phyloP scores from a whole-genome alignment of 2,797 vertebrate genomes.

The Sebastes minor region DNA sequence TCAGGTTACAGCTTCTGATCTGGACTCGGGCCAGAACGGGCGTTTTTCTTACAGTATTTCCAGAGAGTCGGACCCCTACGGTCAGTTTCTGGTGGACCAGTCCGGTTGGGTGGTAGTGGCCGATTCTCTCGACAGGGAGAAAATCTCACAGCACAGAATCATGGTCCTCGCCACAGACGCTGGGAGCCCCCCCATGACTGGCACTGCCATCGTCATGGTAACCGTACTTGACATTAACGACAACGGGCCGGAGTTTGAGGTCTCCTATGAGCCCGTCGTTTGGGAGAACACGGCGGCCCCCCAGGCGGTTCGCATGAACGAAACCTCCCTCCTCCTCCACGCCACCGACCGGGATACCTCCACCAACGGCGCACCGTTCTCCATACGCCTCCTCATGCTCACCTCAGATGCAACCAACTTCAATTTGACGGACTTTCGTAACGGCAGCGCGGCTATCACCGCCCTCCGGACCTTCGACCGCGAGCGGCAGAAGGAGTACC shows the following conservation, averaged over 20 bases:
- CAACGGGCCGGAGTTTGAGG: slow-evolving; percentile 90
- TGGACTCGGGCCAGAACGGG: slow-evolving; percentile 90
- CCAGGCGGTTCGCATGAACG: slow-evolving; percentile 85
- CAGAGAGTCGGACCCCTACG: slow-evolving; percentile 82
- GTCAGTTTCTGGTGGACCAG: slow-evolving; percentile 85
- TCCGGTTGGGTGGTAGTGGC: slow-evolving; percentile 87
- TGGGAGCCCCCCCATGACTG: slow-evolving; percentile 84
- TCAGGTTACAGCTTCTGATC: slow-evolving; percentile 88
- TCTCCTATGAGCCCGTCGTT: slow-evolving; percentile 84
- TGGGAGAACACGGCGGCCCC: slow-evolving; percentile 89
- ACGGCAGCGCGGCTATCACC: slow-evolving; percentile 86
- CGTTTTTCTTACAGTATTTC: slow-evolving; percentile 85
- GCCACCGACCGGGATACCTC: slow-evolving; percentile 85
- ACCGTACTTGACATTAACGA: slow-evolving; percentile 89
- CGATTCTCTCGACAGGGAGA: slow-evolving; percentile 86
- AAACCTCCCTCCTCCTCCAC: slow-evolving; percentile 84
- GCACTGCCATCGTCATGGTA: slow-evolving; percentile 86
- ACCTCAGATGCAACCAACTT: slow-evolving; percentile 77
- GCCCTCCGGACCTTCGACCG: slow-evolving; percentile 87
- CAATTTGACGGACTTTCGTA: slow-evolving; percentile 86
- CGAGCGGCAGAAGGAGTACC: slow-evolving; percentile 86
- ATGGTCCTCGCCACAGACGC: slow-evolving; percentile 85
- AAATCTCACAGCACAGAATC: slow-evolving; percentile 83
- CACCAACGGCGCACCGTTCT: slow-evolving; percentile 85
- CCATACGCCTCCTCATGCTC: slow-evolving; percentile 83